These are phyloP conservation scores for Xyrichtys novacula DNA, from an alignment of 2,797 vertebrate genomes.

Conservation along the genomic window DNA sequence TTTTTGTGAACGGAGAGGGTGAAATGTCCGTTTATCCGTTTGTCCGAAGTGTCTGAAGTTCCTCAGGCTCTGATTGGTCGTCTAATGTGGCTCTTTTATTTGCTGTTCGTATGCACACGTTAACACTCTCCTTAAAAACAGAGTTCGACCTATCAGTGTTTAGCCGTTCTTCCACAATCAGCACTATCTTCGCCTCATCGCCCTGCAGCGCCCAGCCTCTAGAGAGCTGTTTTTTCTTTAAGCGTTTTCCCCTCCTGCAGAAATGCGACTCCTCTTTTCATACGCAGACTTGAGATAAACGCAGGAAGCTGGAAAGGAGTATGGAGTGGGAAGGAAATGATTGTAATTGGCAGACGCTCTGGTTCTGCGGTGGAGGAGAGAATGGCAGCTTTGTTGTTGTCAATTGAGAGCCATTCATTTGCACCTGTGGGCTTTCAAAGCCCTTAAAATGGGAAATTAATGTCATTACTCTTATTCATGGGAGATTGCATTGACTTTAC, in stretches of 20 bases:
- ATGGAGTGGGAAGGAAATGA: conserved; percentile 32
- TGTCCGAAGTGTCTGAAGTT: too few species aligned
- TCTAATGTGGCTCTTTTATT: neutral
- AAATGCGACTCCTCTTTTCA: conserved; percentile 32
- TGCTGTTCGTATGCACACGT: neutral
- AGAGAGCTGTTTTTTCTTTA: conserved; percentile 1
- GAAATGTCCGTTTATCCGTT: conserved; percentile 4
- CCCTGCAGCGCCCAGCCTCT: neutral
- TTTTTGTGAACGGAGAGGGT: too few species aligned
- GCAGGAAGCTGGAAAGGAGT: conserved; percentile 33
- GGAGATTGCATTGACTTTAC: conserved; percentile 4
- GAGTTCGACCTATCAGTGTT: conserved; percentile 3
- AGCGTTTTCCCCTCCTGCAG: conserved; percentile 14
- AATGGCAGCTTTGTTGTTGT: conserved; percentile 6
- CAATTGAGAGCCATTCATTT: conserved; percentile 39
- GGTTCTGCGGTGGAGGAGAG: conserved; percentile 13
- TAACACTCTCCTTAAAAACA: neutral
- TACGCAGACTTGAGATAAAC: conserved; percentile 26
- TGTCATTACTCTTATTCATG: conserved; percentile 24
- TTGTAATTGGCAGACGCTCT: conserved; percentile 36
- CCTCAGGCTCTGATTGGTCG: neutral
- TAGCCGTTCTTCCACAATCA: neutral
- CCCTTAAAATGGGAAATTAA: neutral
- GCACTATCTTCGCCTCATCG: conserved; percentile 17
- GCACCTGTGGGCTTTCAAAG: conserved; percentile 55